These are phyloP conservation scores for Dysidea cf. avara DNA, from an alignment of 37 sponge, comb jelly and placozoan species.

Conservation along the genomic window DNA sequence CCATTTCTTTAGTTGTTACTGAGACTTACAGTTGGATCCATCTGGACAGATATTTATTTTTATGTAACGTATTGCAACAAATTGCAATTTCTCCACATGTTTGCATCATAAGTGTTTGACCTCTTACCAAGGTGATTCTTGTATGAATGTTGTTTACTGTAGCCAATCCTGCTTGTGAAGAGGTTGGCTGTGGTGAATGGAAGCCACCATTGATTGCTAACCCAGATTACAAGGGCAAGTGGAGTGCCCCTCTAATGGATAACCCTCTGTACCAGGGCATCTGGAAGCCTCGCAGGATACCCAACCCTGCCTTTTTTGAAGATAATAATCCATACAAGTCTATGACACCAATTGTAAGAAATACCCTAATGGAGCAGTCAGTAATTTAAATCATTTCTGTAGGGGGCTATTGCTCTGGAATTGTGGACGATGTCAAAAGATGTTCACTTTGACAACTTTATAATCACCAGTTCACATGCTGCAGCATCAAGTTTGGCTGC, in stretches of 20 bases:
- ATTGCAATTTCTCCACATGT: no score
- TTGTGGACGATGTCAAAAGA: constrained; percentile 92
- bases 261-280: constrained; percentile 86
- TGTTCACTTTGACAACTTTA: constrained; percentile 90
- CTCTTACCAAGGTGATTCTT: neutral
- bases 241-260: constrained; percentile 91
- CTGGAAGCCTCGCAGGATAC: constrained; percentile 86
- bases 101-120: neutral
- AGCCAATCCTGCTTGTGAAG: constrained; percentile 96
- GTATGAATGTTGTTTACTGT: neutral
- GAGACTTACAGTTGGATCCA: no score
- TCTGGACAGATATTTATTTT: no score
- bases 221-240: constrained; percentile 97
- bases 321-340: constrained; percentile 73
- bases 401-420: constrained; percentile 85
- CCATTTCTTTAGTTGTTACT: neutral
- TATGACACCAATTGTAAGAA: constrained; percentile 61
- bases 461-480: constrained; percentile 75
- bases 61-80: no score
- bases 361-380: neutral
- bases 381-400: no score
- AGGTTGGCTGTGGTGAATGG: constrained; percentile 97
- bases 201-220: constrained; percentile 81
- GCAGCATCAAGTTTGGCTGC: constrained; percentile 79
- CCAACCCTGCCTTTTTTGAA: constrained; percentile 91